Evolutionary conservation across 2,797 vertebrate species (phyloP).

Genomic region (Jordanella pulchra): DNA sequence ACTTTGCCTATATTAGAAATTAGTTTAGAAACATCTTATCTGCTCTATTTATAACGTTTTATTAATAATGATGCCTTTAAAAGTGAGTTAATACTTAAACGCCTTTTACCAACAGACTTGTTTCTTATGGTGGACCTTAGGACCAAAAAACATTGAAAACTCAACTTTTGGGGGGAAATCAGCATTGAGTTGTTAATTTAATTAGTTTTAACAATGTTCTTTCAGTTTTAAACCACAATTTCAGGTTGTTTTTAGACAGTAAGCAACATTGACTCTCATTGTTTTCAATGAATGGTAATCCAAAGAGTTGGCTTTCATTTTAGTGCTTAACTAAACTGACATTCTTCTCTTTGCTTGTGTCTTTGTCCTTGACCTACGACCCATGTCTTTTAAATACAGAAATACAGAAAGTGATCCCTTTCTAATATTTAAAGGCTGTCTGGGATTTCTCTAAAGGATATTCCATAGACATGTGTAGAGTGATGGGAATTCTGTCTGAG

Average conservation of each 20-base stretch:
- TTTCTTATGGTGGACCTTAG: too few species aligned
- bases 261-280: background rate
- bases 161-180: background rate
- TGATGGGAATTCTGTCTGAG: constrained; percentile 42
- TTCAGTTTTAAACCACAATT: background rate
- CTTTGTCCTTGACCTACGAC: constrained; percentile 3
- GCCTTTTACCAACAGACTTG: too few species aligned
- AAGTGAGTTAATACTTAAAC: too few species aligned
- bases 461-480: constrained; percentile 28
- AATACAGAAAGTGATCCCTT: constrained; percentile 15
- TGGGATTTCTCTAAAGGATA: constrained; percentile 25
- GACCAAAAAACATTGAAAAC: too few species aligned
- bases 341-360: constrained; percentile 1
- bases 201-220: background rate
- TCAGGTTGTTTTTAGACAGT: background rate
- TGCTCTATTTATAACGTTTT: too few species aligned
- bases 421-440: constrained; percentile 11
- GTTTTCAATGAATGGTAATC: background rate
- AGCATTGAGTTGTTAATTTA: background rate
- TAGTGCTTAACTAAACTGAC: background rate
- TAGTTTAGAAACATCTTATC: too few species aligned
- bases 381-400: constrained; percentile 3
- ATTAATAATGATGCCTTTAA: too few species aligned
- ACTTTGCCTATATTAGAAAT: too few species aligned
- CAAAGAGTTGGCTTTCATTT: background rate